Base-by-base conservation (phyloP, 2,113 vertebrate species). In the Miniopterus natalensis region DNA sequence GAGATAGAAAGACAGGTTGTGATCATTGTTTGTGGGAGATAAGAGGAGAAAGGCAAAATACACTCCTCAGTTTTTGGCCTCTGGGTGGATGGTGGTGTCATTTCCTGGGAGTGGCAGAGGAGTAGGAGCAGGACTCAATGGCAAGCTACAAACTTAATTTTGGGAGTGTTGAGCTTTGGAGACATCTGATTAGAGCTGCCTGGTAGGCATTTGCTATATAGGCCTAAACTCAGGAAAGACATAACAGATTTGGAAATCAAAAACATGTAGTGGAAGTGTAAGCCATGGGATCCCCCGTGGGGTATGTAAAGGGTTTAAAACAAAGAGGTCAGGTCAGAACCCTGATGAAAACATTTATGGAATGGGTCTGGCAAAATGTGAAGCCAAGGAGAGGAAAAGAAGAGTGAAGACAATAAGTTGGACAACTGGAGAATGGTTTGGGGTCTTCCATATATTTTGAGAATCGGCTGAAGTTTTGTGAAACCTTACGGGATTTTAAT, bases 391-490 rank as follows among this genome's bases (percentile, higher is more conserved):
- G 66, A 74, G 31, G 59, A 63, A 86, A 73, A 68, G 17, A 51
- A 68, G 18, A 31, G 53, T 27, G 13, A 53, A 55, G 47, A 51
- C 17, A 27, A 0, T 36, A 4, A 55, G 12, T 70, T 36, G 59
- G 70, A n/a, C 47, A 17, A 14, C 55, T 68, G 1, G 25, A 40
- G 57, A 70, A n/a, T 53, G 15, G 7, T 29, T 61, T 59, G 66
- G 53, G 51, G 10, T 66, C 29, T 42, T 86, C 68, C 8, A 1
- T 47, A 3, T 71, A 25, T 66, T 73, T 57, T 80, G 36, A 84
- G 40, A 74, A 53, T 89, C 79, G 83, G 18, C 27, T 94, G 51
- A 79, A 71, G 57, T 73, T 95, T 80, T 75, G 2, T 57, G 63
- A 87, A 74, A 71, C 21, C 36, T 55, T 55, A 29, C n/a, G 53